Evolutionary conservation across 1,140 invertebrate species (phyloP).

Genomic region (Hyphantria cunea): DNA sequence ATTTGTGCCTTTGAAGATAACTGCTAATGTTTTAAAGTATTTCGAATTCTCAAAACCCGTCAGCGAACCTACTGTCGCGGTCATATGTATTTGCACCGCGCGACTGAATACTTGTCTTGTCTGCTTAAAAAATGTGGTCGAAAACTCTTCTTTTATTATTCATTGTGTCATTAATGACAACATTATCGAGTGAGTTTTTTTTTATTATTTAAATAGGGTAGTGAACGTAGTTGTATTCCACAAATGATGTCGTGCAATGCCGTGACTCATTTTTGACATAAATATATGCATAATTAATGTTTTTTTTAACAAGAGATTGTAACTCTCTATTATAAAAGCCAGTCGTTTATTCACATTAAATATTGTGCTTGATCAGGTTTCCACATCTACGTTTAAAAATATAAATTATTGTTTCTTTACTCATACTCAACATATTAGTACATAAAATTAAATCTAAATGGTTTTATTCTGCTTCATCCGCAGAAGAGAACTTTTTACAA

Average conservation of each 20-base stretch:
- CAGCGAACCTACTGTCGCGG: too few relatives aligned
- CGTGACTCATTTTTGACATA: background rate
- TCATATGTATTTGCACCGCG: too few relatives aligned
- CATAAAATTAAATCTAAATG: too few relatives aligned
- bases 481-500: too few relatives aligned
- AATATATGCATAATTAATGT: background rate
- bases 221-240: background rate
- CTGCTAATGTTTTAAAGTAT: too few relatives aligned
- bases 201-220: background rate
- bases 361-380: background rate
- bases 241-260: background rate
- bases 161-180: background rate
- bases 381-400: too few relatives aligned
- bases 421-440: too few relatives aligned
- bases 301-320: background rate
- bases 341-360: background rate
- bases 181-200: slow-evolving; percentile 4
- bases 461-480: too few relatives aligned
- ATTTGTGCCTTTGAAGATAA: too few relatives aligned
- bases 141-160: background rate
- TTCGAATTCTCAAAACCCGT: too few relatives aligned
- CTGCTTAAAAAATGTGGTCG: background rate
- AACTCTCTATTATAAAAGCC: background rate
- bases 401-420: too few relatives aligned
- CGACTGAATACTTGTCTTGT: too few relatives aligned